phyloP scores from a whole-genome alignment of 2,113 vertebrate genomes.

The Oryzias javanicus region DNA sequence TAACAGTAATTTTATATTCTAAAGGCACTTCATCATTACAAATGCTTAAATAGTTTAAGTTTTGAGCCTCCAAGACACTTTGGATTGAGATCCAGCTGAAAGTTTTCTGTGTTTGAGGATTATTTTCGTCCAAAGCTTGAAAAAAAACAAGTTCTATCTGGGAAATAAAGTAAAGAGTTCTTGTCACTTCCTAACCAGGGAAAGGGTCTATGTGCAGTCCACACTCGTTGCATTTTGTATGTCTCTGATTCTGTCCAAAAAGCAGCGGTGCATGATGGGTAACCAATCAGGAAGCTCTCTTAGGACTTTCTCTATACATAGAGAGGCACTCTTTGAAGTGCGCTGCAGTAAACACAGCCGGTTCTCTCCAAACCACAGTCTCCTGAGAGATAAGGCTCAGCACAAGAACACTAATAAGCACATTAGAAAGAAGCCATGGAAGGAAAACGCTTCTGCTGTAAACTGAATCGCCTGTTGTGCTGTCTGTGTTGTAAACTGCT shows the following conservation, averaged over 20 bases:
- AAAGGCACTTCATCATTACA: no score
- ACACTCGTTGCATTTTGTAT: slow-evolving; percentile 15
- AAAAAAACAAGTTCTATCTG: no score
- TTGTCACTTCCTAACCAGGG: slow-evolving; percentile 7
- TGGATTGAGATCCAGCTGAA: no score
- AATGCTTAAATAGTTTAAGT: no score
- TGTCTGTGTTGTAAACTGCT: slow-evolving; percentile 37
- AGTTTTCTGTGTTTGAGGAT: no score
- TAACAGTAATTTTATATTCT: no score
- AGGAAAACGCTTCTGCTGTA: slow-evolving; percentile 73
- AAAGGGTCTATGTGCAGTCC: slow-evolving; percentile 16
- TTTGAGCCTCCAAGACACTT: no score
- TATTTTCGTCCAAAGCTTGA: no score
- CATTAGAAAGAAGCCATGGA: slow-evolving; percentile 75
- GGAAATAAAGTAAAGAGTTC: not conserved
- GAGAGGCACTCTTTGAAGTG: slow-evolving; percentile 70
- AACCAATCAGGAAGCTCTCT: slow-evolving; percentile 60
- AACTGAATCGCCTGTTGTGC: slow-evolving; percentile 66
- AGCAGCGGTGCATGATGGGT: slow-evolving; percentile 62
- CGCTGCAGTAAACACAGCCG: slow-evolving; percentile 72
- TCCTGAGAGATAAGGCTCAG: slow-evolving; percentile 64
- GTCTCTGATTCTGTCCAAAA: slow-evolving; percentile 50
- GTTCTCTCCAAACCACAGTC: slow-evolving; percentile 61
- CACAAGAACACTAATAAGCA: slow-evolving; percentile 78
- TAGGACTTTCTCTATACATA: slow-evolving; percentile 57